phyloP scores from a whole-genome alignment of 2,888 invertebrate genomes.

The Drosophila parthenogenetica region DNA sequence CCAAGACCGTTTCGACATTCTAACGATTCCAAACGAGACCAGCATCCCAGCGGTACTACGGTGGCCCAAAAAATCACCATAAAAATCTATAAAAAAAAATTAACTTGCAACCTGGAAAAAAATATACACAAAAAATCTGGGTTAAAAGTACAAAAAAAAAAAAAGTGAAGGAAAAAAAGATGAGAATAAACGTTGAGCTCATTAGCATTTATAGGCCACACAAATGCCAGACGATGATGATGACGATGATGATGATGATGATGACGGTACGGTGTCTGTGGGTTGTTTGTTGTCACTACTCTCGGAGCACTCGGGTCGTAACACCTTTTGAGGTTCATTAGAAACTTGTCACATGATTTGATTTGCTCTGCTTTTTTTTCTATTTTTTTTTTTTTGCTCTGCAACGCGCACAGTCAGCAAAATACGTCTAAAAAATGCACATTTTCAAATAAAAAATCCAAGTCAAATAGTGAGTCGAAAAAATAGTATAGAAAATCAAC shows the following conservation, averaged over 20 bases:
- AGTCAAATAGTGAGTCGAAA: conserved; percentile 25
- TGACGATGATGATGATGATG: conserved; percentile 2
- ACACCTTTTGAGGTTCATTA: conserved; percentile 69
- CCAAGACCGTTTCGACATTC: conserved; percentile 11
- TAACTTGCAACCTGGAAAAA: conserved; percentile 38
- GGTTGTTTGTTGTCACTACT: conserved; percentile 23
- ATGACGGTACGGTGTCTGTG: conserved; percentile 1
- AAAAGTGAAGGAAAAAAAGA: conserved; percentile 15
- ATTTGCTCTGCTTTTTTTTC: conserved; percentile 53
- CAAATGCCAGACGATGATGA: conserved; percentile 54
- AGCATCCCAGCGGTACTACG: conserved; percentile 27
- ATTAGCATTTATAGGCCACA: conserved; percentile 78
- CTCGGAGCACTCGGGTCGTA: conserved; percentile 23
- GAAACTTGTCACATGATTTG: conserved; percentile 80
- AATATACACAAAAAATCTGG: conserved; percentile 36
- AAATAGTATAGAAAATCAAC: conserved; percentile 16
- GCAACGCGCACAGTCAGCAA: conserved; percentile 15
- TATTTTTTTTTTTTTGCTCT: neutral
- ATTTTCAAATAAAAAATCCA: conserved; percentile 31
- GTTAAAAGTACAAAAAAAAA: conserved; percentile 29
- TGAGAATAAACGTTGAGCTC: conserved; percentile 53
- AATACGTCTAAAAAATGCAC: conserved; percentile 5
- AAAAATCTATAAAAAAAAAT: conserved; percentile 72
- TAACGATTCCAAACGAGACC: conserved; percentile 2
- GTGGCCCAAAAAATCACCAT: conserved; percentile 69